phyloP scores from a whole-genome alignment of 2,888 invertebrate species.

The Pandemis cinnamomeana region DNA sequence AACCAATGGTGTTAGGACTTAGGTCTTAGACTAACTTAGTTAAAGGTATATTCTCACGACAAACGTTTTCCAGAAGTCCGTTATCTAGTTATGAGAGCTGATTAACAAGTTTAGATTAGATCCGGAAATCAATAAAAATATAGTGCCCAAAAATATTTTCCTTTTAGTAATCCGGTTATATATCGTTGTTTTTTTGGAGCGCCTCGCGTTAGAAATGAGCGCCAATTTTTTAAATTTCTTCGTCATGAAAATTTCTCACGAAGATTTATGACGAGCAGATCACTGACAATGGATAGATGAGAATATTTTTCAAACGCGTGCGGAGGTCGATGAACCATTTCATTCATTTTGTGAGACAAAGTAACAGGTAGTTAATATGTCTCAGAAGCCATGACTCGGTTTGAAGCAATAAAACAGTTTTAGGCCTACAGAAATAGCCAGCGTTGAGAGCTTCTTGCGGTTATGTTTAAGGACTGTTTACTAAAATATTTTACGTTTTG shows the following conservation, averaged over 20 bases:
- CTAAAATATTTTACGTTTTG: constrained; percentile 20
- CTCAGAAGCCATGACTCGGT: constrained; percentile 37
- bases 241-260: constrained; percentile 7
- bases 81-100: too few species aligned
- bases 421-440: constrained; percentile 47
- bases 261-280: constrained; percentile 28
- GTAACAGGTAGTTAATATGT: constrained; percentile 42
- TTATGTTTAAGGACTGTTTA: constrained; percentile 39
- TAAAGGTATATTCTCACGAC: too few species aligned
- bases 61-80: too few species aligned
- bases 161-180: background rate
- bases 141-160: background rate
- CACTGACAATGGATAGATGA: constrained; percentile 38
- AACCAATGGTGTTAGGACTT: too few species aligned
- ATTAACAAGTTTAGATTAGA: too few species aligned
- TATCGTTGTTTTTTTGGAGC: constrained; percentile 6
- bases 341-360: constrained; percentile 53
- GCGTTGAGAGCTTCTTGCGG: constrained; percentile 37
- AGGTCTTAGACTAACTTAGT: too few species aligned
- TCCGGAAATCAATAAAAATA: too few species aligned
- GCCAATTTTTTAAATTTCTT: constrained; percentile 17
- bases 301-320: constrained; percentile 51
- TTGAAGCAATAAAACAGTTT: constrained; percentile 48
- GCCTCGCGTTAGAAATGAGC: background rate
- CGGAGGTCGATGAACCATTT: constrained; percentile 60